phyloP scores from a whole-genome alignment of 2,797 vertebrate species.

The Muscicapa comitata region DNA sequence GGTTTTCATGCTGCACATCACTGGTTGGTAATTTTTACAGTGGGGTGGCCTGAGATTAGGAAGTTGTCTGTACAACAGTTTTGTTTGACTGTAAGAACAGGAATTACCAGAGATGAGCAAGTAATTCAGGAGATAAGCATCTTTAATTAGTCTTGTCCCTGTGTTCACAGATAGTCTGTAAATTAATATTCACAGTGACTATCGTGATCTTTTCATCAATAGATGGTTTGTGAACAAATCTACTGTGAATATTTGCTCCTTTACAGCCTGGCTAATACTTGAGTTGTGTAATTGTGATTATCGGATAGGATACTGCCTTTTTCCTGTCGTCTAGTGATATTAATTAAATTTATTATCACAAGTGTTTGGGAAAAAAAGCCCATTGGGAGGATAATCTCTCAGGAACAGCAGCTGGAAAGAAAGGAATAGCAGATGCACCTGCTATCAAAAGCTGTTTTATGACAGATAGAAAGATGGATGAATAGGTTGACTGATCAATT shows the following conservation, averaged over 20 bases:
- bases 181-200: background rate
- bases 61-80: background rate
- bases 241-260: background rate
- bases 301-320: background rate
- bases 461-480: background rate
- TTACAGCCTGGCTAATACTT: background rate
- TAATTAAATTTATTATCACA: background rate
- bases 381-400: background rate
- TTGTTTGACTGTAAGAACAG: background rate
- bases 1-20: background rate
- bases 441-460: background rate
- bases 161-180: background rate
- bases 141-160: slow-evolving; percentile 6
- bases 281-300: background rate
- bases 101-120: background rate
- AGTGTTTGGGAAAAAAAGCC: background rate
- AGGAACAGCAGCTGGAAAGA: background rate
- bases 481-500: background rate
- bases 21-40: background rate
- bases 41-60: background rate
- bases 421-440: background rate
- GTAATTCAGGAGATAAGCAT: background rate
- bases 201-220: background rate
- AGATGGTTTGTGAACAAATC: background rate
- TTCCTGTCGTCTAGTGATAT: background rate